A percentile compares a stretch with the other conserved stretches of the same genome.
phyloP scores from a whole-genome alignment of 2,113 vertebrate genomes.

The Chloroceryle aenea region DNA sequence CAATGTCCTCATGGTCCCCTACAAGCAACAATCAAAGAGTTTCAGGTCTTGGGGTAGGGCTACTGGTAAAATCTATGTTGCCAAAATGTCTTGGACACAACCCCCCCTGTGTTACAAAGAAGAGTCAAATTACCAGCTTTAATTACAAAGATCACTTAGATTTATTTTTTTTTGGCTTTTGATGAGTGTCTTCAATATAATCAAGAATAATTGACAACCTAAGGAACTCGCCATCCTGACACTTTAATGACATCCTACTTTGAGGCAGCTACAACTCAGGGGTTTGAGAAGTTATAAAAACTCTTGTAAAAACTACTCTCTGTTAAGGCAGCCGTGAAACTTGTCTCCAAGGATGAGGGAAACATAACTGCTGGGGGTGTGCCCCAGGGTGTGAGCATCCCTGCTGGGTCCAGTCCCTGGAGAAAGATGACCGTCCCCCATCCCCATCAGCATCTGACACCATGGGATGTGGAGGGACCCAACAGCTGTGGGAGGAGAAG shows the following conservation, averaged over 20 bases:
- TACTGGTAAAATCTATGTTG: background rate
- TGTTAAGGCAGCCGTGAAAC: background rate
- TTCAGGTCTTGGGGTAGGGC: background rate
- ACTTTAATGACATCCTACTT: background rate
- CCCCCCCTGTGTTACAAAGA: background rate
- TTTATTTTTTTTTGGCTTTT: background rate
- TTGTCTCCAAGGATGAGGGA: background rate
- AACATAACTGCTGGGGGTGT: background rate
- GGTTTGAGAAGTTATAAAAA: background rate
- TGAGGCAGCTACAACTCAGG: constrained; percentile 20
- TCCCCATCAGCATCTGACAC: background rate
- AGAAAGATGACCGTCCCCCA: fast-evolving
- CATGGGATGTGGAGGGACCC: fast-evolving
- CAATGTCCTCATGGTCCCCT: fast-evolving
- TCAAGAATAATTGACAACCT: constrained; percentile 5
- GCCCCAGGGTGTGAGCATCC: fast-evolving
- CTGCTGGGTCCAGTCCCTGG: too few relatives aligned
- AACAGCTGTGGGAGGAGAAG: fast-evolving
- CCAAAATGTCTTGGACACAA: background rate
- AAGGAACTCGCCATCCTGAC: background rate
- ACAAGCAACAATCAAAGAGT: fast-evolving
- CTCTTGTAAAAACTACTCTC: background rate
- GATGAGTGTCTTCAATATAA: background rate
- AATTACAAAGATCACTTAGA: background rate
- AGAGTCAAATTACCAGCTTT: background rate